Conservation (phyloP, 2,888 invertebrate genomes). For the Zygaena filipendulae region DNA sequence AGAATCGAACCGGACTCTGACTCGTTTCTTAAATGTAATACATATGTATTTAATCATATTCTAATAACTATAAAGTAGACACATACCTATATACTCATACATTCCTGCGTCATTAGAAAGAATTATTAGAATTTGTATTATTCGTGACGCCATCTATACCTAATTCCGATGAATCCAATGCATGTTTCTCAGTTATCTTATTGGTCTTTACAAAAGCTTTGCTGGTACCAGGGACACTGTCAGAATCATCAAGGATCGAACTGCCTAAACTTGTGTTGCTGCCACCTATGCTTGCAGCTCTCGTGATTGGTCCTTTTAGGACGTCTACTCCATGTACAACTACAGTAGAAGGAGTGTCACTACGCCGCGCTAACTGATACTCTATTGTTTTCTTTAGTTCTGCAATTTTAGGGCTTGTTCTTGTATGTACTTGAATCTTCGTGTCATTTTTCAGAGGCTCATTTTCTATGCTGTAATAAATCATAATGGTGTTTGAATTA, state of each 20-base stretch:
- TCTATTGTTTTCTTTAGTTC: constrained; percentile 67
- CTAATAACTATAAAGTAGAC: no score
- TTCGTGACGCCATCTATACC: constrained; percentile 38
- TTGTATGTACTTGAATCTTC: constrained; percentile 49
- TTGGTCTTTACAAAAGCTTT: constrained; percentile 36
- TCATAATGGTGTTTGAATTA: no score
- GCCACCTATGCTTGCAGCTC: constrained; percentile 40
- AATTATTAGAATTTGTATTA: constrained; percentile 28
- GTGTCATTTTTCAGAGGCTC: constrained; percentile 39
- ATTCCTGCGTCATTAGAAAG: no score
- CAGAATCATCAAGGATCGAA: constrained; percentile 53
- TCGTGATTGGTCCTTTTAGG: constrained; percentile 28
- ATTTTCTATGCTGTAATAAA: constrained; percentile 49
- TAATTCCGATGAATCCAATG: constrained; percentile 55
- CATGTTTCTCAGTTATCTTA: constrained; percentile 45
- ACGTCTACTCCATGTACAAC: constrained; percentile 47
- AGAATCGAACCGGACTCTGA: no score
- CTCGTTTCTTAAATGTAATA: no score
- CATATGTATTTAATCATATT: no score
- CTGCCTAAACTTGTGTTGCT: constrained; percentile 61
- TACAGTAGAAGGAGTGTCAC: constrained; percentile 34
- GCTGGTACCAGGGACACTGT: constrained; percentile 29
- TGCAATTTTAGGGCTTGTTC: constrained; percentile 64
- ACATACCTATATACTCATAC: no score
- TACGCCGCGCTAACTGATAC: constrained; percentile 55